Conservation (phyloP, 2,797 vertebrate species). For the Scyliorhinus canicula region DNA sequence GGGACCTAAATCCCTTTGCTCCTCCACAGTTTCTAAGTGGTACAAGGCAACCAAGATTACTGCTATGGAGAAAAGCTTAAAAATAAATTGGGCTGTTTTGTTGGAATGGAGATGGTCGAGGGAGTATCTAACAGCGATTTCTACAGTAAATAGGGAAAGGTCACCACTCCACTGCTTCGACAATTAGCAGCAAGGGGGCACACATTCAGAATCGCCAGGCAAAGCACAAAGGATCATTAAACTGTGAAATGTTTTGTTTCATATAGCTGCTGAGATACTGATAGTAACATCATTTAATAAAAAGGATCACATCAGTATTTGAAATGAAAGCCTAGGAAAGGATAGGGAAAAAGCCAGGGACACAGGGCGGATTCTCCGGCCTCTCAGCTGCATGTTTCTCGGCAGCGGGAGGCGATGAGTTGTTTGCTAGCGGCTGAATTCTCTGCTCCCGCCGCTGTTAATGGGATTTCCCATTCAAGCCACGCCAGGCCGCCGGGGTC, state of each 20-base stretch:
- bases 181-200: not conserved
- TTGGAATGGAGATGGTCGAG: not conserved
- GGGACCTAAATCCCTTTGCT: not conserved
- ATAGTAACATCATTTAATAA: not conserved
- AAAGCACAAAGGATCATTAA: not conserved
- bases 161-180: not conserved
- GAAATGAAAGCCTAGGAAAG: not conserved
- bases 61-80: not conserved
- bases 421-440: no score
- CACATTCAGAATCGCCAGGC: not conserved
- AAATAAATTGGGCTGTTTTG: conserved; percentile 12
- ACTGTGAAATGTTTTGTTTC: not conserved
- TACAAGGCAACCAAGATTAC: not conserved
- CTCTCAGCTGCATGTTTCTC: no score
- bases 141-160: not conserved
- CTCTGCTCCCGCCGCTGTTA: no score
- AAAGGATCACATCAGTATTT: not conserved
- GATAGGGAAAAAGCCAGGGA: not conserved
- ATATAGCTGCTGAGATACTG: not conserved
- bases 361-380: no score
- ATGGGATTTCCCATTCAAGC: no score
- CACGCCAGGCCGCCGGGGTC: no score
- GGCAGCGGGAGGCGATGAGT: no score
- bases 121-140: not conserved
- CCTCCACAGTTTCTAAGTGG: not conserved